A percentile compares a stretch with the other conserved stretches of the same genome.
phyloP scores from a whole-genome alignment of 64 coral and sea anemone species.

The Hydrozoanthus tunicans region DNA sequence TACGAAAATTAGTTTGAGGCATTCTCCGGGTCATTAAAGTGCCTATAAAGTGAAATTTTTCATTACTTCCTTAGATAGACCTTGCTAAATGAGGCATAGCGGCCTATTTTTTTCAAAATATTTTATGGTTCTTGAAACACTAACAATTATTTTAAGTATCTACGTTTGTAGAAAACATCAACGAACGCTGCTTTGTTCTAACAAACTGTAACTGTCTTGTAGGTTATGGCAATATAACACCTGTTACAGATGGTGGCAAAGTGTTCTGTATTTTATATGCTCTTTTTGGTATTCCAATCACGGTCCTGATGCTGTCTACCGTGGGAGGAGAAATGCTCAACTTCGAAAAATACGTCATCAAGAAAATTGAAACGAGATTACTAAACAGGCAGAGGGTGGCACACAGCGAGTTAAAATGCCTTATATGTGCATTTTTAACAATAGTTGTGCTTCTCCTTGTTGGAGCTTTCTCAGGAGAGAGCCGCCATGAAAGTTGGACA shows the following conservation, averaged over 20 bases:
- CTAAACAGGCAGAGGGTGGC: constrained; percentile 20
- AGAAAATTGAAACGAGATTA: constrained; percentile 44
- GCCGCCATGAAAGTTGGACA: background rate
- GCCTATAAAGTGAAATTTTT: too few species aligned
- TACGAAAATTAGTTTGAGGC: too few species aligned
- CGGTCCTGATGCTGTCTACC: constrained; percentile 59
- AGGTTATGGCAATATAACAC: constrained; percentile 87
- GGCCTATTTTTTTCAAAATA: too few species aligned
- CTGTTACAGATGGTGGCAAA: constrained; percentile 59
- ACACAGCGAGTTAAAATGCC: constrained; percentile 13
- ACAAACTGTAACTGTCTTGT: background rate
- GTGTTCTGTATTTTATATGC: constrained; percentile 81
- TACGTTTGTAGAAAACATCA: constrained; percentile 6
- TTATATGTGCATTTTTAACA: background rate
- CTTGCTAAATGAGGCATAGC: too few species aligned
- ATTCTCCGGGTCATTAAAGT: too few species aligned
- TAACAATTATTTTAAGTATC: too few species aligned
- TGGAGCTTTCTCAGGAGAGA: background rate
- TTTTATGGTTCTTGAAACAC: too few species aligned
- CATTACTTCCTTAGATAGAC: too few species aligned
- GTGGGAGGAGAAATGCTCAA: constrained; percentile 46
- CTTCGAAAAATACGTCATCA: constrained; percentile 18
- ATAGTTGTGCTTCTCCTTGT: background rate
- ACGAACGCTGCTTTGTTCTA: too few species aligned
- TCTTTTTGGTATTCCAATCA: constrained; percentile 77